A percentile compares a stretch with the other conserved stretches of the same genome.
Conservation (phyloP, 2,797 vertebrate genomes). For the Gallinago solitaria region DNA sequence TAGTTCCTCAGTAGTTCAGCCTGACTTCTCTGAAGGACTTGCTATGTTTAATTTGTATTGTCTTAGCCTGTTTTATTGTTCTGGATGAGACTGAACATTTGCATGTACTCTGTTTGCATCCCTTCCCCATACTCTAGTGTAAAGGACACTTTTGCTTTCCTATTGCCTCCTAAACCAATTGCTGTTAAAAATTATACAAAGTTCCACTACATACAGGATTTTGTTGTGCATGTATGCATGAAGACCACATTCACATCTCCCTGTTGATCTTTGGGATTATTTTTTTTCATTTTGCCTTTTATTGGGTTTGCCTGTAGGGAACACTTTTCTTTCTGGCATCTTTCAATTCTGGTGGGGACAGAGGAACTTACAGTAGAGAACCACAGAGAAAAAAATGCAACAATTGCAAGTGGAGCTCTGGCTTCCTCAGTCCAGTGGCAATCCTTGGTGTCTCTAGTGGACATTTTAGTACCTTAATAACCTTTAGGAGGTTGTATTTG, state of each 20-base stretch:
- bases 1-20: not conserved
- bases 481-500: not conserved
- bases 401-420: not conserved
- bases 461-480: not conserved
- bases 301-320: not conserved
- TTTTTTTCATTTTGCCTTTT: not conserved
- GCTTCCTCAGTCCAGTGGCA: not conserved
- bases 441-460: not conserved
- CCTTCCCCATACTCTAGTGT: not conserved
- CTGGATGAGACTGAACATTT: not conserved
- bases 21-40: not conserved
- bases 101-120: not conserved
- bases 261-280: not conserved
- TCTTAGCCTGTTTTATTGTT: not conserved
- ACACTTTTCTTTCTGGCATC: not conserved
- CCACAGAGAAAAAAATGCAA: not conserved
- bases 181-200: not conserved
- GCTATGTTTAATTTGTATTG: not conserved
- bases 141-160: not conserved
- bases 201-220: not conserved
- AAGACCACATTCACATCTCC: not conserved
- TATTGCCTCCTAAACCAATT: not conserved
- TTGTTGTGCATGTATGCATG: accelerated
- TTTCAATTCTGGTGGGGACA: not conserved
- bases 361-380: not conserved